Evolutionary conservation across 2,797 vertebrate genomes (phyloP), one percentile per base, ranked within the genome.

Genomic region (Myotis daubentonii): DNA sequence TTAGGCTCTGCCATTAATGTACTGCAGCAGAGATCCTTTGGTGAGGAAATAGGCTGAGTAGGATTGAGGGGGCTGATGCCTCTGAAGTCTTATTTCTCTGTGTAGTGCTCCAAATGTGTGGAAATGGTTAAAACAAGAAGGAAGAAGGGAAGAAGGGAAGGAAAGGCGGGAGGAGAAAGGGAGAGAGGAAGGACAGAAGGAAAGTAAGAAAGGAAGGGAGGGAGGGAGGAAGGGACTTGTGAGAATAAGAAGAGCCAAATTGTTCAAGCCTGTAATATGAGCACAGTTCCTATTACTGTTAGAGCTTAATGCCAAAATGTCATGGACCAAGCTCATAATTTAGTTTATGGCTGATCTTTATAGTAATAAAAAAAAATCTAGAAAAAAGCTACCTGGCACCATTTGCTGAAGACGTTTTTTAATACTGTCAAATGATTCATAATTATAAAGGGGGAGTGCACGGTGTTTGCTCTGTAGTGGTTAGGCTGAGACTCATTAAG

Each of bases 401-500:
- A 89, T 83, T 97, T 94, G 89, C 91, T 93, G 36, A 96, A 97
- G 93, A 97, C 62, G 93, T 95, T 97, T 96, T 93, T 98, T 97
- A 97, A 96, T 86, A 83, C 81, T 53, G 87, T 96, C 95, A 94
- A 97, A 97, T 97, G 89, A 97, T 96, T 98, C 95, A 55, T 98
- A 98, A 98, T 98, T 98, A 97, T 91, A 96, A 97, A 97, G 97
- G 95, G 83, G 91, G 87, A 96, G 83, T 70, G 65, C 95, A 66
- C 57, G 72, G 85, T 80, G 88, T 88, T 97, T 62, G 78, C 96
- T 98, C 97, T 97, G 95, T 92, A 96, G 97, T 98, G 97, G 97
- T 97, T 97, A 93, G 76, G 86, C 94, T 95, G 97, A 98, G 98
- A 97, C 97, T 98, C 98, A 97, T 97, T 97, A 98, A 98, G 97